These are phyloP conservation scores for Dysdera silvatica DNA, from an alignment of 1,140 invertebrate species.

Conservation along the genomic window DNA sequence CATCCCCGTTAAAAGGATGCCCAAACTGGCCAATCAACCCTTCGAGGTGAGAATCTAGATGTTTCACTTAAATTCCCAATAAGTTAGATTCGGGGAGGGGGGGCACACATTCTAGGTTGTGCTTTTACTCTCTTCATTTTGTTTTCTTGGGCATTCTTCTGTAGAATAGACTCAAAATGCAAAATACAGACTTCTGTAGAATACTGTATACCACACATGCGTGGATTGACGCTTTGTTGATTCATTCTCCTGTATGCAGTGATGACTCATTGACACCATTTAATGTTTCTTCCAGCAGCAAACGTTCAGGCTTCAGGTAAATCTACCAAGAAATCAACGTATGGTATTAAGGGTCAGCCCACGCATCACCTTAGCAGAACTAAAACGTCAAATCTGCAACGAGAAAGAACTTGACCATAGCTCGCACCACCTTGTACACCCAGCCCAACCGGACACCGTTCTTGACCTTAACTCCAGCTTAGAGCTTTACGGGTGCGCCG, in stretches of 20 bases:
- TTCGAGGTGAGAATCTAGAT: constrained; percentile 50
- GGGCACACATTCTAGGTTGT: not conserved
- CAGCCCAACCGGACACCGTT: constrained; percentile 13
- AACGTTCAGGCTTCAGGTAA: constrained; percentile 68
- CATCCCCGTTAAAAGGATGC: constrained; percentile 24
- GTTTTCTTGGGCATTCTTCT: no score
- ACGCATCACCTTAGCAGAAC: constrained; percentile 56
- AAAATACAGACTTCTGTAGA: no score
- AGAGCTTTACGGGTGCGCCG: constrained; percentile 29
- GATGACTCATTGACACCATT: no score
- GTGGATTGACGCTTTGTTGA: no score
- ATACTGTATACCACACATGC: no score
- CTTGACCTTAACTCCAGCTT: constrained; percentile 31
- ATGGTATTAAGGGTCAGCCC: constrained; percentile 65
- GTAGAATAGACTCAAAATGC: no score
- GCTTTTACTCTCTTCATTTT: not conserved
- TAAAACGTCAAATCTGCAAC: constrained; percentile 63
- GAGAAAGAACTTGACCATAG: constrained; percentile 66
- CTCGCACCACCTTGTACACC: constrained; percentile 58
- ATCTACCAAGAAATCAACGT: constrained; percentile 72
- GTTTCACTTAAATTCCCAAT: not conserved
- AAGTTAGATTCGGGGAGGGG: not conserved
- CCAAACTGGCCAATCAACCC: constrained; percentile 49
- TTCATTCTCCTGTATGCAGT: no score
- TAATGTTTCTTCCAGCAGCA: constrained; percentile 46